These are phyloP conservation scores for Saguinus imperator DNA, from an alignment of 2,113 vertebrate genomes.

Conservation along the genomic window DNA sequence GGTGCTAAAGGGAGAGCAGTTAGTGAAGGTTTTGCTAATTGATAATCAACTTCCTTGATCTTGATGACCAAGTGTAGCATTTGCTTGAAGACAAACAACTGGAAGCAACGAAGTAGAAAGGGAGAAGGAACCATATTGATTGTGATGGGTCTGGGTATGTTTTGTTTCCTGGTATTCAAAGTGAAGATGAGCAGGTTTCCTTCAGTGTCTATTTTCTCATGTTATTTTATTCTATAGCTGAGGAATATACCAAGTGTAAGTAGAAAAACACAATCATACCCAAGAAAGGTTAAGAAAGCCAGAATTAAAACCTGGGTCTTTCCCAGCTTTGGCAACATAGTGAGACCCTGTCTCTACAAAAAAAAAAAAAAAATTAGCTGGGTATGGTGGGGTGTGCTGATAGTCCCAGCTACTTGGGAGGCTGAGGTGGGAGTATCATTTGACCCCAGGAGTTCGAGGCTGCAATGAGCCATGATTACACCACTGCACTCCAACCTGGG, in stretches of 20 bases:
- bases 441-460: too few species aligned
- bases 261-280: background rate
- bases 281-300: background rate
- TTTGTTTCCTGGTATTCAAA: slow-evolving; percentile 13
- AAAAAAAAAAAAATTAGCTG: too few species aligned
- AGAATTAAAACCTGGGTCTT: background rate
- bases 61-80: background rate
- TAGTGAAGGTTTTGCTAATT: background rate
- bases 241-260: background rate
- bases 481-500: too few species aligned
- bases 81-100: background rate
- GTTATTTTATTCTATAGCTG: background rate
- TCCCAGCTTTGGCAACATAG: too few species aligned
- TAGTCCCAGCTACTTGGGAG: too few species aligned
- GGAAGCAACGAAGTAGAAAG: background rate
- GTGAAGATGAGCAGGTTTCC: background rate
- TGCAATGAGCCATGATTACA: too few species aligned
- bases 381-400: too few species aligned
- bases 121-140: background rate
- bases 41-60: background rate
- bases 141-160: background rate
- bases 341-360: too few species aligned
- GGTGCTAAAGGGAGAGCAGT: background rate
- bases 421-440: too few species aligned
- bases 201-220: background rate